Evolutionary conservation across 2,113 vertebrate genomes (phyloP).

Genomic region (Microcebus ravelobensis): DNA sequence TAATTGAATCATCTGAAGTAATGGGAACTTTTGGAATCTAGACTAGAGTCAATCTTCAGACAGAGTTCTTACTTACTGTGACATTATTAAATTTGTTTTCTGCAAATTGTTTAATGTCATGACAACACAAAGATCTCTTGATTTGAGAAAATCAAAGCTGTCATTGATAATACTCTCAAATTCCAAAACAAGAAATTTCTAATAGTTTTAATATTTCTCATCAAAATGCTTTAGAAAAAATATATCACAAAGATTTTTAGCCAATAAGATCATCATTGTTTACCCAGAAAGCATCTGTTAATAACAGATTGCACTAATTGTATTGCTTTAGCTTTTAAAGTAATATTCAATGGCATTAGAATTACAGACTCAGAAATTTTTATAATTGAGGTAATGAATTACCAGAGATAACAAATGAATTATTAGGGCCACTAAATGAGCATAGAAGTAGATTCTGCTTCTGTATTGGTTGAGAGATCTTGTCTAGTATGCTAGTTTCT

Average conservation of each 20-base stretch:
- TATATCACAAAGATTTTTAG: background rate
- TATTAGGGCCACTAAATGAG: background rate
- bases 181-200: conserved; percentile 20
- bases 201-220: background rate
- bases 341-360: background rate
- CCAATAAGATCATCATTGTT: conserved; percentile 15
- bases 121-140: conserved; percentile 59
- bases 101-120: conserved; percentile 55
- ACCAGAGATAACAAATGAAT: background rate
- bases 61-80: background rate
- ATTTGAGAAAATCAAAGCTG: conserved; percentile 60
- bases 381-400: conserved; percentile 1
- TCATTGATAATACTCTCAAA: conserved; percentile 13
- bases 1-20: conserved; percentile 53
- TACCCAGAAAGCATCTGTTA: conserved; percentile 12
- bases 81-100: conserved; percentile 59
- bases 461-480: background rate
- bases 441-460: background rate
- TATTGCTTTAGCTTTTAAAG: conserved; percentile 45
- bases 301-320: background rate
- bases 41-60: conserved; percentile 19
- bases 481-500: background rate
- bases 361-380: background rate
- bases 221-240: conserved; percentile 62
- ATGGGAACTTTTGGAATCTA: conserved; percentile 58